These are phyloP conservation scores for Drosophila eohydei DNA, from an alignment of 2,888 invertebrate genomes.

Conservation along the genomic window DNA sequence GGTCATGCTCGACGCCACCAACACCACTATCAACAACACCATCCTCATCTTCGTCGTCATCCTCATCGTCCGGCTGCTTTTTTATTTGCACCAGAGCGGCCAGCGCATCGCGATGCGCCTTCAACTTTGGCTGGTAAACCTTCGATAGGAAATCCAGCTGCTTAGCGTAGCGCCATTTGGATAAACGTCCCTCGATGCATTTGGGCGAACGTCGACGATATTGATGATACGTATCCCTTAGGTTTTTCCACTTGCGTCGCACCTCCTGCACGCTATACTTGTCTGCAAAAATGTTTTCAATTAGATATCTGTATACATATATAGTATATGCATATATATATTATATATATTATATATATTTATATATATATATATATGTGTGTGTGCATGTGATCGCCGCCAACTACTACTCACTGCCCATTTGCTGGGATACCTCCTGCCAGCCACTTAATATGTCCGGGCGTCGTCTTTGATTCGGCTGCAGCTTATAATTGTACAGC, in stretches of 20 bases:
- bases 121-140: constrained; percentile 82
- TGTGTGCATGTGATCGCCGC: neutral
- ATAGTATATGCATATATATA: neutral
- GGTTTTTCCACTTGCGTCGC: constrained; percentile 83
- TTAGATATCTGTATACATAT: neutral
- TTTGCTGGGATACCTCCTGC: constrained; percentile 79
- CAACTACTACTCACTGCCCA: constrained; percentile 76
- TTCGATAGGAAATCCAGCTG: constrained; percentile 81
- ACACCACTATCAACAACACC: constrained; percentile 38
- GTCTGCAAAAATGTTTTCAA: constrained; percentile 1
- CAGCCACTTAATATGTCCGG: constrained; percentile 81
- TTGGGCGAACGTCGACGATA: constrained; percentile 82
- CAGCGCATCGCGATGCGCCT: constrained; percentile 76
- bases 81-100: constrained; percentile 64
- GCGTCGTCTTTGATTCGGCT: constrained; percentile 80
- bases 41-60: constrained; percentile 54
- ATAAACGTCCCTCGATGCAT: constrained; percentile 74
- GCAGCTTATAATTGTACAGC: constrained; percentile 83
- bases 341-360: neutral
- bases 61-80: constrained; percentile 49
- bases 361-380: neutral
- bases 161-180: constrained; percentile 83
- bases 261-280: constrained; percentile 82
- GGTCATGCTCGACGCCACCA: constrained; percentile 22
- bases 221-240: constrained; percentile 83